phyloP scores from a whole-genome alignment of 2,888 invertebrate genomes.

The Melanophora roralis region DNA sequence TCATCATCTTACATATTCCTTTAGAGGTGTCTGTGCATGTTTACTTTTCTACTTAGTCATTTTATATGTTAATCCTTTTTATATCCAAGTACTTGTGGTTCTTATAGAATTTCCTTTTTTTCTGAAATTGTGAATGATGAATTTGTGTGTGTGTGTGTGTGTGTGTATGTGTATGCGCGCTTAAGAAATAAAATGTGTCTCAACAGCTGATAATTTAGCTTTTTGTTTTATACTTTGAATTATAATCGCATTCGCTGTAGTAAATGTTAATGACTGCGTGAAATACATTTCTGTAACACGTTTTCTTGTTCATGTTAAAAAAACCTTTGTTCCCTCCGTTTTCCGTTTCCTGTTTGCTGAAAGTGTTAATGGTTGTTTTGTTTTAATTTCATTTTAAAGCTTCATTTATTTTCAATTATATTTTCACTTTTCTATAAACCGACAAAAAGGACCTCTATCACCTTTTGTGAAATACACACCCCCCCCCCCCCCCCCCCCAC shows the following conservation, averaged over 20 bases:
- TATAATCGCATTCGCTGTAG: slow-evolving; percentile 16
- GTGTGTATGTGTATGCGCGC: too few relatives aligned
- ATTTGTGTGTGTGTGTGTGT: background rate
- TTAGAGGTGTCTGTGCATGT: slow-evolving; percentile 1
- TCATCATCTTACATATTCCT: background rate
- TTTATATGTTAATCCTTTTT: slow-evolving; percentile 41
- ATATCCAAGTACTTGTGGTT: slow-evolving; percentile 39
- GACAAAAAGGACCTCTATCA: background rate
- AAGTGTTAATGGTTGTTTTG: slow-evolving; percentile 40
- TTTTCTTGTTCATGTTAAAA: slow-evolving; percentile 37
- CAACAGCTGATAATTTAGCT: slow-evolving; percentile 58
- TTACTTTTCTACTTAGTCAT: slow-evolving; percentile 25
- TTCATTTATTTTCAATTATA: slow-evolving; percentile 47
- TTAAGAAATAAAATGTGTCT: too few relatives aligned
- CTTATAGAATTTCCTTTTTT: slow-evolving; percentile 2
- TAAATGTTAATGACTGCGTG: slow-evolving; percentile 59
- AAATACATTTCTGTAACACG: slow-evolving; percentile 56
- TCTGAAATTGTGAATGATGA: background rate
- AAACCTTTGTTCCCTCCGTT: slow-evolving; percentile 22
- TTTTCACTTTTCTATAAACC: slow-evolving; percentile 6
- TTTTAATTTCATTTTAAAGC: slow-evolving; percentile 40
- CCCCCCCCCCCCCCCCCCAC: background rate
- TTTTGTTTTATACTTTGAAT: slow-evolving; percentile 12
- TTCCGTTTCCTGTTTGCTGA: slow-evolving; percentile 22
- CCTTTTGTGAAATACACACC: background rate